Conservation (phyloP, 2,888 invertebrate genomes). For the Sarcophaga caerulescens region DNA sequence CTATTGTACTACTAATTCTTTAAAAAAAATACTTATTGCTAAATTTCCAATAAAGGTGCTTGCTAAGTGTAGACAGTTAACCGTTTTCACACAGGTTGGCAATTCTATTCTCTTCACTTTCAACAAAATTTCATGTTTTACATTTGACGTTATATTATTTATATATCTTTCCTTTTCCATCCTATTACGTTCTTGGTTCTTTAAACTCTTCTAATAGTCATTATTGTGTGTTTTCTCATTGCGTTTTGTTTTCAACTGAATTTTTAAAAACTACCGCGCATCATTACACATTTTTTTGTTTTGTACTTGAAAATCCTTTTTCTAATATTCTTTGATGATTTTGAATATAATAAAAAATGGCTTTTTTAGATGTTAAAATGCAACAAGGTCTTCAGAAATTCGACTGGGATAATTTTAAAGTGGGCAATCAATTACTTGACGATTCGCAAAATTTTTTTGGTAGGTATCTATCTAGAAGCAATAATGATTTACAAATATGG, state of each 20-base stretch:
- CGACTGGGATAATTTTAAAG: conserved; percentile 78
- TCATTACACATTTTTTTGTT: not conserved
- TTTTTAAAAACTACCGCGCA: conserved; percentile 32
- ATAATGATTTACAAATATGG: conserved; percentile 4
- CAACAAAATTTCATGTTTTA: too few relatives aligned
- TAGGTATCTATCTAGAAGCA: conserved; percentile 61
- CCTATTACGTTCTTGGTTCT: not conserved
- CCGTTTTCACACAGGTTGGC: too few relatives aligned
- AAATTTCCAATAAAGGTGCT: too few relatives aligned
- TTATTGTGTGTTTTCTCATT: conserved; percentile 4
- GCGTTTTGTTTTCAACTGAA: conserved; percentile 30
- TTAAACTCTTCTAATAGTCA: not conserved
- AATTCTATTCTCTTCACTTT: too few relatives aligned
- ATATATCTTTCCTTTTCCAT: not conserved
- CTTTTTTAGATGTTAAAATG: conserved; percentile 53
- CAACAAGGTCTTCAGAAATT: conserved; percentile 37
- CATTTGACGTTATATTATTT: not conserved
- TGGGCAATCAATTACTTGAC: conserved; percentile 75
- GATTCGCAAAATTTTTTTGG: conserved; percentile 77
- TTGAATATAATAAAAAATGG: conserved; percentile 38
- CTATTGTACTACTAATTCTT: too few relatives aligned
- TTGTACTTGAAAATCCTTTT: not conserved
- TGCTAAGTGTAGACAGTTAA: too few relatives aligned
- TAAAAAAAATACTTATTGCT: too few relatives aligned
- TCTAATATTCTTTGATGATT: not conserved